Evolutionary conservation across 1,140 invertebrate genomes (phyloP).

Genomic region (Probaryconus sp.): DNA sequence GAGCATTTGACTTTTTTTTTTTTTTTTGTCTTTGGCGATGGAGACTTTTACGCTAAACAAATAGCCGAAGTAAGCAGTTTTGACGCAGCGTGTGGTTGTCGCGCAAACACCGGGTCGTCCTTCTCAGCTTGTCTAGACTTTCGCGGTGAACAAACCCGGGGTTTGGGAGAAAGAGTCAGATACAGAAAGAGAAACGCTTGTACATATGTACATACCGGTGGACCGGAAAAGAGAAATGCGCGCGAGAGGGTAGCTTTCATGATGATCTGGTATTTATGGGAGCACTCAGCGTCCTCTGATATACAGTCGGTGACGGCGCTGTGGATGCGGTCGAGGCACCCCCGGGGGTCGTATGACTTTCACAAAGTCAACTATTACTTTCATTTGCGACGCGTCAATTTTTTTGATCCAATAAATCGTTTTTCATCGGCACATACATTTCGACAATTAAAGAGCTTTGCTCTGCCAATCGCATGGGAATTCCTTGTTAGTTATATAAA

Average conservation of each 20-base stretch:
- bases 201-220: conserved; percentile 46
- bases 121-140: conserved; percentile 51
- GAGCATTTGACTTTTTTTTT: conserved; percentile 24
- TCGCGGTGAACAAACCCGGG: conserved; percentile 21
- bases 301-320: conserved; percentile 56
- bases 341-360: conserved; percentile 38
- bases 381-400: conserved; percentile 42
- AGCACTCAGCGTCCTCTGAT: conserved; percentile 68
- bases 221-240: conserved; percentile 57
- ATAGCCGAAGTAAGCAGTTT: conserved; percentile 63
- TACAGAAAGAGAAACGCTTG: conserved; percentile 47
- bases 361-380: conserved; percentile 60
- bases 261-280: conserved; percentile 70
- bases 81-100: conserved; percentile 66
- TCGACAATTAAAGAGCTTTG: conserved; percentile 5
- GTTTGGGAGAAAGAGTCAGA: conserved; percentile 37
- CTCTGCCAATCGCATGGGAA: too few relatives aligned
- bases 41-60: conserved; percentile 63
- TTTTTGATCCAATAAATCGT: conserved; percentile 45
- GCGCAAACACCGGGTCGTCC: conserved; percentile 50
- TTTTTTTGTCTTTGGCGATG: conserved; percentile 30
- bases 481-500: too few relatives aligned
- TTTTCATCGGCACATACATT: conserved; percentile 16
- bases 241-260: conserved; percentile 51
- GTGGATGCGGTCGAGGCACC: conserved; percentile 55